These are phyloP conservation scores for Ceyx erithaca DNA, from an alignment of 2,797 vertebrate species.

Conservation along the genomic window DNA sequence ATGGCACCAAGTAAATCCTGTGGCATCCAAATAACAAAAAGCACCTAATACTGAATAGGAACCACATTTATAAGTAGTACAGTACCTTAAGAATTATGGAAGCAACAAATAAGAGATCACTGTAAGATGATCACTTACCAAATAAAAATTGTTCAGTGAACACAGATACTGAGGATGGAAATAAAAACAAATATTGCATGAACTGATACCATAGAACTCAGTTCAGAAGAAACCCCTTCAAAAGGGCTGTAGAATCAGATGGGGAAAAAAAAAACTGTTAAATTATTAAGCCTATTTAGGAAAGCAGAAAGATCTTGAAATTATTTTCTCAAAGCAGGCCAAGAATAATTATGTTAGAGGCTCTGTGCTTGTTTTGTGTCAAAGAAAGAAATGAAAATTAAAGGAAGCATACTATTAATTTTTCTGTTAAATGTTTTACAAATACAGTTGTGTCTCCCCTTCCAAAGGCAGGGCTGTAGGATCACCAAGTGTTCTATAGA, in stretches of 20 bases:
- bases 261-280: background rate
- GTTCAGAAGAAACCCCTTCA: background rate
- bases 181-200: background rate
- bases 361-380: rapidly evolving
- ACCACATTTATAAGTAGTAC: background rate
- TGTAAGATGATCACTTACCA: background rate
- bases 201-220: background rate
- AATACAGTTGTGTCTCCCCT: background rate
- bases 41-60: background rate
- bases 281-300: background rate
- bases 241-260: background rate
- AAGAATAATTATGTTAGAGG: background rate
- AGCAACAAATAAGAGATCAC: background rate
- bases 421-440: background rate
- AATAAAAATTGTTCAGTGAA: background rate
- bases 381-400: background rate
- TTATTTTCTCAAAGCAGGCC: background rate
- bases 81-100: background rate
- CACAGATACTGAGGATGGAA: background rate
- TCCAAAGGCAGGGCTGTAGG: background rate
- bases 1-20: background rate
- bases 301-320: background rate
- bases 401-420: background rate
- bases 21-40: background rate
- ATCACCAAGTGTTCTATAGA: background rate